Conservation (phyloP, 2,888 invertebrate species). For the Synergus itoensis region DNA sequence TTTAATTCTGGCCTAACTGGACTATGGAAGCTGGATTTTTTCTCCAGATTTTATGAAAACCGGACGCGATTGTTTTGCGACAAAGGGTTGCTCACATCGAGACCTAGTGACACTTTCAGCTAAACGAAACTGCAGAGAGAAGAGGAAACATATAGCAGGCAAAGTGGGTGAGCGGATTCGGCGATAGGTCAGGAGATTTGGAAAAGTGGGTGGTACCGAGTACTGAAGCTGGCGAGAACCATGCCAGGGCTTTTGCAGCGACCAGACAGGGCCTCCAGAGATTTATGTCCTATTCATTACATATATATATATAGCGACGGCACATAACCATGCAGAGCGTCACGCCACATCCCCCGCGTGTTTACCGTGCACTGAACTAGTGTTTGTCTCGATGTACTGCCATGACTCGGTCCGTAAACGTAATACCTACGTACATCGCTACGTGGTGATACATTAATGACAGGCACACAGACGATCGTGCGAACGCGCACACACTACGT, state of each 20-base stretch:
- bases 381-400: constrained; percentile 49
- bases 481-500: constrained; percentile 49
- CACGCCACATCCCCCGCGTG: constrained; percentile 61
- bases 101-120: constrained; percentile 35
- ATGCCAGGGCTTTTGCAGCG: constrained; percentile 43
- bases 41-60: constrained; percentile 10
- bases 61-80: constrained; percentile 38
- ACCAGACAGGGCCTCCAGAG: constrained; percentile 62
- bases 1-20: not conserved
- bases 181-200: constrained; percentile 47
- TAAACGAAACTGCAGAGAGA: constrained; percentile 38
- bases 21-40: not conserved
- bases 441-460: constrained; percentile 71
- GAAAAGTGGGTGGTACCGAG: constrained; percentile 47
- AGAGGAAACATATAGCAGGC: constrained; percentile 46
- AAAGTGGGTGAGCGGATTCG: constrained; percentile 6
- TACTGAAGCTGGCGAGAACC: constrained; percentile 34
- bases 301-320: constrained; percentile 47
- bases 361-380: constrained; percentile 58
- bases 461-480: constrained; percentile 60
- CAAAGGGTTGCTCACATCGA: constrained; percentile 18
- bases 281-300: constrained; percentile 75
- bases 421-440: constrained; percentile 44
- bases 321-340: constrained; percentile 53
- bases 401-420: constrained; percentile 35